These are phyloP conservation scores for Pimephales promelas DNA, from an alignment of 2,113 vertebrate genomes.

Conservation along the genomic window DNA sequence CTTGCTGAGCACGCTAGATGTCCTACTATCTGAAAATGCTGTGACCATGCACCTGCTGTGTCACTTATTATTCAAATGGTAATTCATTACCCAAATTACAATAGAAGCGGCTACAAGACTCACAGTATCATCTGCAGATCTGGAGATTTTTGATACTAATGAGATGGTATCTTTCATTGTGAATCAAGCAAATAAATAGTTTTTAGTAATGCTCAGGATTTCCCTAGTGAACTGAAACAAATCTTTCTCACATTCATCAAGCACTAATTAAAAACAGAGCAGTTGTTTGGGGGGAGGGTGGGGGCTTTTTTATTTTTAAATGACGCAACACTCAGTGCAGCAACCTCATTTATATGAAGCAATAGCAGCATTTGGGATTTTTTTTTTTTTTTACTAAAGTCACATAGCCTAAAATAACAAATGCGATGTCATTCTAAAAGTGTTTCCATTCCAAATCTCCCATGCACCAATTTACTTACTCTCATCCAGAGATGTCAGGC, in stretches of 20 bases:
- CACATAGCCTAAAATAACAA: background rate
- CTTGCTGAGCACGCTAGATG: background rate
- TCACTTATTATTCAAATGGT: slow-evolving; percentile 29
- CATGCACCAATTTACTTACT: background rate
- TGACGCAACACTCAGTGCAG: background rate
- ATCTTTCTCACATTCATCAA: background rate
- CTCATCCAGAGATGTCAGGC: background rate
- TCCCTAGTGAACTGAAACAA: background rate
- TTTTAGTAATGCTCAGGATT: slow-evolving; percentile 2
- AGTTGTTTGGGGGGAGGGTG: background rate
- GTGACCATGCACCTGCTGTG: slow-evolving; percentile 21
- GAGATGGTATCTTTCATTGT: background rate
- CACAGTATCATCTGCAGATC: background rate
- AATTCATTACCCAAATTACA: slow-evolving; percentile 31
- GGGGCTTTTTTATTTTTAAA: background rate
- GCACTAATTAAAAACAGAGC: background rate
- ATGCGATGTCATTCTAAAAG: background rate
- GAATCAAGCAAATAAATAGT: background rate
- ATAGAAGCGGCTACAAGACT: background rate
- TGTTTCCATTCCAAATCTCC: background rate
- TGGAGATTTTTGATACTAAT: background rate
- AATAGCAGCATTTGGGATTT: background rate
- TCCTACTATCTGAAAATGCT: background rate
- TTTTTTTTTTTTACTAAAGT: background rate
- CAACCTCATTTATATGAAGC: background rate